Conservation (phyloP, 64 coral and sea anemone species). For the Orbicella faveolata region DNA sequence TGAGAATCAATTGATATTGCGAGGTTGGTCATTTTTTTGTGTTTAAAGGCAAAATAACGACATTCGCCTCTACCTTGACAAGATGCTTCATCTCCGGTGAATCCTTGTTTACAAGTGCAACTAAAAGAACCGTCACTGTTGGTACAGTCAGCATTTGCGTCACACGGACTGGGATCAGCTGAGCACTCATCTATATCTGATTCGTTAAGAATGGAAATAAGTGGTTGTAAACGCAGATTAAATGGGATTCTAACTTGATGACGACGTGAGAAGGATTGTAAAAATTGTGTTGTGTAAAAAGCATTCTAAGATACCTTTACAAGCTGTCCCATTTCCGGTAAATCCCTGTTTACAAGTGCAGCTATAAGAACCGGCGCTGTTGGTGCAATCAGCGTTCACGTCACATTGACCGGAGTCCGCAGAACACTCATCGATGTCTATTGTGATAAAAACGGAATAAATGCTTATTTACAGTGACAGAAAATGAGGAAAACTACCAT, state of each 20-base stretch:
- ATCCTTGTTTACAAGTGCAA: conserved; percentile 38
- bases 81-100: background rate
- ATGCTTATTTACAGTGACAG: no score
- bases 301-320: conserved; percentile 28
- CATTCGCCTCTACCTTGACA: conserved; percentile 34
- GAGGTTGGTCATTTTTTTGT: no score
- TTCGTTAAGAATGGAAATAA: no score
- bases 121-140: conserved; percentile 35
- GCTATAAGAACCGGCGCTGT: conserved; percentile 12
- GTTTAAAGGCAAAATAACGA: no score
- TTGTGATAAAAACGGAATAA: background rate
- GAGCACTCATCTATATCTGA: conserved; percentile 60
- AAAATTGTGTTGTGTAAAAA: no score
- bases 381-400: conserved; percentile 23
- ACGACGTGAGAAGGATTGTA: no score
- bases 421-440: conserved; percentile 36
- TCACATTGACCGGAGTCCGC: background rate
- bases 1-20: no score
- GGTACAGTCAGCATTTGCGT: conserved; percentile 20
- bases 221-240: no score
- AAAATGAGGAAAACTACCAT: no score
- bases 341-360: conserved; percentile 23
- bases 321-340: conserved; percentile 10
- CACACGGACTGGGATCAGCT: background rate
- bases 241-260: no score